Percentiles rank a stretch among this genome's conserved stretches.
Conservation (phyloP, 2,888 invertebrate species). For the Sclerodermus sp. region DNA sequence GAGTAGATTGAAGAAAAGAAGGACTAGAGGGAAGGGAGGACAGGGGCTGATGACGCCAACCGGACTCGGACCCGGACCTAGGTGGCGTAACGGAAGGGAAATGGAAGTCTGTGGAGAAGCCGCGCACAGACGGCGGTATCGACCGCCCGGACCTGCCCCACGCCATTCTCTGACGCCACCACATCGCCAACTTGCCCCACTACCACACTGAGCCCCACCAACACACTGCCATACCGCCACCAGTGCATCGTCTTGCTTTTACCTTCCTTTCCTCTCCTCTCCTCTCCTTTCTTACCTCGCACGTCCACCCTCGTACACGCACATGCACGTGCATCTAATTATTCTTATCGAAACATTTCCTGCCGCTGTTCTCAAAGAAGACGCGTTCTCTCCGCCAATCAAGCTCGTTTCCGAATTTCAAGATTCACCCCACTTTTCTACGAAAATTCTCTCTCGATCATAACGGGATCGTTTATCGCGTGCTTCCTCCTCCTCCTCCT, state of each 20-base stretch:
- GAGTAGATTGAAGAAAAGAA: neutral
- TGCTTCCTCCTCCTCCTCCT: no score
- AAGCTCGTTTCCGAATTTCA: no score
- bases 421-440: no score
- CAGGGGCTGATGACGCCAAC: conserved; percentile 39
- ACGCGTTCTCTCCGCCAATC: no score
- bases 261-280: neutral
- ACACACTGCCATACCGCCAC: no score
- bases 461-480: no score
- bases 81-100: conserved; percentile 52
- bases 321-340: no score
- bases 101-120: conserved; percentile 48
- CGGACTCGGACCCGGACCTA: conserved; percentile 44
- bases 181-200: conserved; percentile 37
- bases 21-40: neutral
- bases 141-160: conserved; percentile 64
- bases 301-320: no score
- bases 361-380: no score
- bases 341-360: no score
- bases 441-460: no score
- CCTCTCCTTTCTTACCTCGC: neutral
- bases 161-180: conserved; percentile 40
- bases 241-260: neutral
- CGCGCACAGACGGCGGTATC: conserved; percentile 67
- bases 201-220: conserved; percentile 33